These are phyloP conservation scores for Germaria angustata DNA, from an alignment of 2,888 invertebrate genomes.

Conservation along the genomic window DNA sequence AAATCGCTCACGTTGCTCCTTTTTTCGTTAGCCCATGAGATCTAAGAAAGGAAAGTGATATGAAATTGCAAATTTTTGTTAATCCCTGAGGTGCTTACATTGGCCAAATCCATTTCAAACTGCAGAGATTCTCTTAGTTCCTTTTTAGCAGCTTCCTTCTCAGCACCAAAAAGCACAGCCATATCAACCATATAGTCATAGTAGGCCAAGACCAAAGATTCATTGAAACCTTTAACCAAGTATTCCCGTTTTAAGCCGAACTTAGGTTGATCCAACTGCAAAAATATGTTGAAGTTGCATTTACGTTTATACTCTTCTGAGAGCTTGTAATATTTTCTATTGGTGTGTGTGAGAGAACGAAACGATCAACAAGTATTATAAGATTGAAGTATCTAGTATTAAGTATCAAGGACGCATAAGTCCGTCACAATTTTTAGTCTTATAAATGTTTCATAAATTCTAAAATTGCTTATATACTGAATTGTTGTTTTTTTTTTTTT, in stretches of 20 bases:
- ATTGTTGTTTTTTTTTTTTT: no score
- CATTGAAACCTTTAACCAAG: constrained; percentile 89
- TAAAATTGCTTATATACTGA: no score
- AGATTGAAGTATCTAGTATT: no score
- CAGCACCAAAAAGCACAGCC: constrained; percentile 91
- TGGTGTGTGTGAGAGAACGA: constrained; percentile 79
- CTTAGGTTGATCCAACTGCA: constrained; percentile 91
- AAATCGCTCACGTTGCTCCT: constrained; percentile 92
- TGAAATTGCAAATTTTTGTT: no score
- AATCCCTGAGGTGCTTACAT: constrained; percentile 86
- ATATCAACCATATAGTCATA: constrained; percentile 93
- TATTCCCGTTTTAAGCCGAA: constrained; percentile 92
- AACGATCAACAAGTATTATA: no score
- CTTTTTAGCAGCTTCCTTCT: constrained; percentile 83
- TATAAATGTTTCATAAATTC: no score
- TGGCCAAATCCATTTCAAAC: constrained; percentile 94
- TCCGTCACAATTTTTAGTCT: no score
- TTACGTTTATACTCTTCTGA: no score
- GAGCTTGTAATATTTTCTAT: no score
- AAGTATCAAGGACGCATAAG: no score
- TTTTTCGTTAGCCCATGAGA: constrained; percentile 92
- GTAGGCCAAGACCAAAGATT: constrained; percentile 92
- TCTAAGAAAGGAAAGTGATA: no score
- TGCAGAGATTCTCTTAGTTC: constrained; percentile 90
- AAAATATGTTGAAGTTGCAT: no score